phyloP scores from a whole-genome alignment of 2,113 vertebrate genomes.

The Lamprologus sp. region DNA sequence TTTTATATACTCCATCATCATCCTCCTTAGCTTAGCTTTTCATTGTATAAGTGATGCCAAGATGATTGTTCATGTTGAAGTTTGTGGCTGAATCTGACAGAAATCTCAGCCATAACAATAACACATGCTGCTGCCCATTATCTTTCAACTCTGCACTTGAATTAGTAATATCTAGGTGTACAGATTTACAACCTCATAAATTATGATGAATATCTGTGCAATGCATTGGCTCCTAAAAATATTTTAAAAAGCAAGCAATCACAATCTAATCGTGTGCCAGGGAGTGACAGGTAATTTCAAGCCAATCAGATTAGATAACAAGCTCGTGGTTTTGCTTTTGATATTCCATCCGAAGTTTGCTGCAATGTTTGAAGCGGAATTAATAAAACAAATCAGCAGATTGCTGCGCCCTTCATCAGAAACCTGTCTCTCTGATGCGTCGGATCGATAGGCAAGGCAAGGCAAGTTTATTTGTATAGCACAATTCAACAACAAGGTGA shows the following conservation, averaged over 20 bases:
- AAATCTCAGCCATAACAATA: constrained; percentile 1
- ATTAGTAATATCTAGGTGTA: not conserved
- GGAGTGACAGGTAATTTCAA: not conserved
- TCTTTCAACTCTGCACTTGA: not conserved
- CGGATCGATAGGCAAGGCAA: not conserved
- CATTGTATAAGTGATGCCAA: constrained; percentile 2
- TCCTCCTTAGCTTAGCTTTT: not conserved
- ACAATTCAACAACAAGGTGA: too few relatives aligned
- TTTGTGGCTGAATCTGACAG: not conserved
- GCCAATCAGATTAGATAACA: not conserved
- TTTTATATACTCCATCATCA: constrained; percentile 8
- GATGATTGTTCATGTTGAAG: constrained; percentile 1
- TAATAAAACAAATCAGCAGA: not conserved
- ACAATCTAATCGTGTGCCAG: not conserved
- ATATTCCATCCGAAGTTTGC: not conserved
- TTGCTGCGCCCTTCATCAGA: not conserved
- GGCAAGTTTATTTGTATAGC: too few relatives aligned
- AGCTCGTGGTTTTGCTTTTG: not conserved
- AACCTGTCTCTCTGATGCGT: not conserved
- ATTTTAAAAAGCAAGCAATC: not conserved
- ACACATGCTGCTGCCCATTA: not conserved
- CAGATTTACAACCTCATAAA: not conserved
- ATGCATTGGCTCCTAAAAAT: not conserved
- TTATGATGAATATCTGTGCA: not conserved
- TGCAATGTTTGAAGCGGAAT: not conserved